Percentiles rank a stretch among this genome's conserved stretches.
Conservation (phyloP, 1,140 invertebrate species). For the Philopotamus ludificatus region DNA sequence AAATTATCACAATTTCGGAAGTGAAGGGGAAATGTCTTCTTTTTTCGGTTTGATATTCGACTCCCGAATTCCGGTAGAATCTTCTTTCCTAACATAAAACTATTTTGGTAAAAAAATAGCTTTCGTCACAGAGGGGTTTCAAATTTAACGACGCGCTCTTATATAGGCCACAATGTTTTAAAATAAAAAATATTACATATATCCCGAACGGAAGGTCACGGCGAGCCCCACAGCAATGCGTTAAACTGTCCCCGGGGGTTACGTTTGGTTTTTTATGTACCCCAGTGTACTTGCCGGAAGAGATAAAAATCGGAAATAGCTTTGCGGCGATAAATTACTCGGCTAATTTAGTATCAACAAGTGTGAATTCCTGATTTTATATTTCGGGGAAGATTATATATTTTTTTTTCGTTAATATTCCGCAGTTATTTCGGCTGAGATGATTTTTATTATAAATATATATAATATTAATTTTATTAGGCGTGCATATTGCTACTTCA, state of each 20-base stretch:
- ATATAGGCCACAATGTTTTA: background rate
- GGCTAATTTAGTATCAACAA: conserved; percentile 20
- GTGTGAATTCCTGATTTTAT: conserved; percentile 27
- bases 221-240: background rate
- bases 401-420: background rate
- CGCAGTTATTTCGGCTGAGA: too few relatives aligned
- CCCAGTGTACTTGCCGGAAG: conserved; percentile 11
- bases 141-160: background rate
- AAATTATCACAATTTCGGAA: conserved; percentile 25
- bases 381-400: background rate
- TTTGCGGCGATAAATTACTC: conserved; percentile 20
- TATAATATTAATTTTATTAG: conserved; percentile 3
- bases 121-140: background rate
- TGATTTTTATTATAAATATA: too few relatives aligned
- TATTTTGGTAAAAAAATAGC: background rate
- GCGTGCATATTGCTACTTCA: background rate
- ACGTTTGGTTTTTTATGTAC: conserved; percentile 21
- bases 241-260: conserved; percentile 4
- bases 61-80: conserved; percentile 8
- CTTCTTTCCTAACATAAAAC: background rate
- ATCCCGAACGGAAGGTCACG: background rate
- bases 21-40: conserved; percentile 8
- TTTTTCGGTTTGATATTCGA: conserved; percentile 21
- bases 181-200: background rate
- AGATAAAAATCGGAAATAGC: conserved; percentile 23